These are phyloP conservation scores for Patella caerulea DNA, from an alignment of 2,888 invertebrate species.

Conservation along the genomic window DNA sequence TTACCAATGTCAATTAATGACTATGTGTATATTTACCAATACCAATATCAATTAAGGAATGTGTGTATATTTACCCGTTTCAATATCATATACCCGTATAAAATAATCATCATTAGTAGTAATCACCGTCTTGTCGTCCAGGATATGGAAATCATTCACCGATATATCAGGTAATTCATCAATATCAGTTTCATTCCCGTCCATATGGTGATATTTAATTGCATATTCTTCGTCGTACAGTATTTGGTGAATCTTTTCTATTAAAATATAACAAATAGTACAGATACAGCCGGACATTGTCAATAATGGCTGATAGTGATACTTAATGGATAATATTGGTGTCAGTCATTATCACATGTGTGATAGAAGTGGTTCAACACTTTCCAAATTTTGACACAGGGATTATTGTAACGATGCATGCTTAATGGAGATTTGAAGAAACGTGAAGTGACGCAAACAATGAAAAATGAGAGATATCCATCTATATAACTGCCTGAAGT, in stretches of 20 bases:
- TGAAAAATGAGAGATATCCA: too few species aligned
- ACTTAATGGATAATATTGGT: too few species aligned
- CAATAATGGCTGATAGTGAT: too few species aligned
- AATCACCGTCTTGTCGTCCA: conserved; percentile 21
- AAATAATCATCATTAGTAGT: conserved; percentile 29
- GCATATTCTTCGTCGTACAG: not conserved
- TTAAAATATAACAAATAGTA: too few species aligned
- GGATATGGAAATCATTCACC: conserved; percentile 17
- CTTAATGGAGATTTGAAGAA: too few species aligned
- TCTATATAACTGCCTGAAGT: too few species aligned
- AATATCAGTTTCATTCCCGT: not conserved
- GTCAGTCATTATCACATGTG: too few species aligned
- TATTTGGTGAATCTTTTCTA: not conserved
- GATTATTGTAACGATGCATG: too few species aligned
- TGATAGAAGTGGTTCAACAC: too few species aligned
- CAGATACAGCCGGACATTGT: too few species aligned
- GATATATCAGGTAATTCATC: not conserved
- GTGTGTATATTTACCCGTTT: conserved; percentile 25
- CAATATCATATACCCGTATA: conserved; percentile 27
- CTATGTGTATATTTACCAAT: not conserved
- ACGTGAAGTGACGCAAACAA: too few species aligned
- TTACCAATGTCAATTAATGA: conserved; percentile 8
- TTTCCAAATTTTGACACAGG: too few species aligned
- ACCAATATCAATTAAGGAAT: not conserved
- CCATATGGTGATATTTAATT: not conserved